phyloP scores from a whole-genome alignment of 2,113 vertebrate genomes.

The Drymodes brunneopygia region DNA sequence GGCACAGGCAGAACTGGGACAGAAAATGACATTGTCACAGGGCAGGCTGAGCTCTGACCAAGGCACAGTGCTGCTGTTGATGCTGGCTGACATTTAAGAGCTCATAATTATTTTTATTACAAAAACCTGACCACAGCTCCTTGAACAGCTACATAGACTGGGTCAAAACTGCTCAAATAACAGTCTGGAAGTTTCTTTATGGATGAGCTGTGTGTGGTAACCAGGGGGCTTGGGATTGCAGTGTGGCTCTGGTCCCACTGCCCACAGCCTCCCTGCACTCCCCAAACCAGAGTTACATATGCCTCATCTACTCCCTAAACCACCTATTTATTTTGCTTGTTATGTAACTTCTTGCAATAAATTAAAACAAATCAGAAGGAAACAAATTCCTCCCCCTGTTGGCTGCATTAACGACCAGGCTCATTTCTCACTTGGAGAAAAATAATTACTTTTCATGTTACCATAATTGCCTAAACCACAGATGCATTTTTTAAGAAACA shows the following conservation, averaged over 20 bases:
- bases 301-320: neutral
- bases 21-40: neutral
- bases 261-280: neutral
- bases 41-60: neutral
- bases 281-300: neutral
- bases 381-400: neutral
- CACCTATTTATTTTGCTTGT: neutral
- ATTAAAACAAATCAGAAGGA: neutral
- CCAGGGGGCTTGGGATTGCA: neutral
- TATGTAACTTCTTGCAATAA: neutral
- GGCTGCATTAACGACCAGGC: neutral
- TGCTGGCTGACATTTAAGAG: neutral
- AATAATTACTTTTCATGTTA: slow-evolving; percentile 60
- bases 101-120: neutral
- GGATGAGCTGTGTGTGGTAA: neutral
- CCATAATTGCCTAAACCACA: slow-evolving; percentile 60
- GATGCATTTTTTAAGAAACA: slow-evolving; percentile 57
- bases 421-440: slow-evolving; percentile 21
- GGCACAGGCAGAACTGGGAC: neutral
- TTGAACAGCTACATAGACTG: fast-evolving
- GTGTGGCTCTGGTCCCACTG: neutral
- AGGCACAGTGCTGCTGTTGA: neutral
- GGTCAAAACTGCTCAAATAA: neutral
- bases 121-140: neutral
- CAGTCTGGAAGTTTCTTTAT: neutral